phyloP scores from a whole-genome alignment of 2,888 invertebrate genomes.

The Schizotus pectinicornis region DNA sequence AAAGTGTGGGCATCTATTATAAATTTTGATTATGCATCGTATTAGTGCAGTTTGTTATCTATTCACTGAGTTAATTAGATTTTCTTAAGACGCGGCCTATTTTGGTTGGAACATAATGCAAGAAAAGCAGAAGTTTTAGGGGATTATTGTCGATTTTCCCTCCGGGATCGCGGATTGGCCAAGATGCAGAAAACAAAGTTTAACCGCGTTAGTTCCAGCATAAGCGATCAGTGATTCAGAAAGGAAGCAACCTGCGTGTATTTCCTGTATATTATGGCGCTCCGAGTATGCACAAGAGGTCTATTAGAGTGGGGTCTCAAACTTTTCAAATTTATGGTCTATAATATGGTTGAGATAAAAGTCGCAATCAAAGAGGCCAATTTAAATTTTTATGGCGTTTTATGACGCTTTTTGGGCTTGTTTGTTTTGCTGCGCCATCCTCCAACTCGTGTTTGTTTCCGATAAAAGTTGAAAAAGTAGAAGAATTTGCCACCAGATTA shows the following conservation, averaged over 20 bases:
- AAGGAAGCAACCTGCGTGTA: conserved; percentile 6
- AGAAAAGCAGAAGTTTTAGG: too few relatives aligned
- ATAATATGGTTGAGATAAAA: conserved; percentile 7
- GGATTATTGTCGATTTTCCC: too few relatives aligned
- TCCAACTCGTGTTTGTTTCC: too few relatives aligned
- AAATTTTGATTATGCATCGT: too few relatives aligned
- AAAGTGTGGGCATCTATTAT: too few relatives aligned
- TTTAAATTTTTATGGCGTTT: conserved; percentile 18
- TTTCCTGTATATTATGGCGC: conserved; percentile 4
- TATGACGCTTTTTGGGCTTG: conserved; percentile 12
- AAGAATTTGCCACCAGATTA: too few relatives aligned
- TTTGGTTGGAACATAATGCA: too few relatives aligned
- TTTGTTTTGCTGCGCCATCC: conserved; percentile 1
- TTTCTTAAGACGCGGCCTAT: too few relatives aligned
- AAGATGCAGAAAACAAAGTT: not conserved
- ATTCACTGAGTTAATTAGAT: too few relatives aligned
- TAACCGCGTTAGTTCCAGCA: conserved; percentile 4
- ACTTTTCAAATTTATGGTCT: conserved; percentile 16
- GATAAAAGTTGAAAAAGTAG: too few relatives aligned
- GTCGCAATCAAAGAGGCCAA: conserved; percentile 18
- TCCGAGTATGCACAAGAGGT: not conserved
- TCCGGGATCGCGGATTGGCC: too few relatives aligned
- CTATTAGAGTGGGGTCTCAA: not conserved
- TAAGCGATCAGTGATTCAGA: conserved; percentile 1
- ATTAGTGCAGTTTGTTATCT: too few relatives aligned